Evolutionary conservation across 2,888 invertebrate genomes (phyloP).

Genomic region (Ichneumoninae sp.): DNA sequence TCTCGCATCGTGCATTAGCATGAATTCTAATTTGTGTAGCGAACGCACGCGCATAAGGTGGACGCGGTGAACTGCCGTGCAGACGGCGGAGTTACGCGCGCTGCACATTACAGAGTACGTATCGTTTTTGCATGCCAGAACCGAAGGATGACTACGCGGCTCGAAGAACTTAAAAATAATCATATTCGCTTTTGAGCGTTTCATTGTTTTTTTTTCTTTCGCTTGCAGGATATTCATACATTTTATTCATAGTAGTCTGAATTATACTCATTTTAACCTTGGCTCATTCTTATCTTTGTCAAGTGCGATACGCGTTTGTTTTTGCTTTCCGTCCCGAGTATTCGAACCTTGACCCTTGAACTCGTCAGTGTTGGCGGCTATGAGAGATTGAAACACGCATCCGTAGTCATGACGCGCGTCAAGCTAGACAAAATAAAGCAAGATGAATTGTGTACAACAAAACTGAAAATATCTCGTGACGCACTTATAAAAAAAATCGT

Average conservation of each 20-base stretch:
- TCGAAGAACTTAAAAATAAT: background rate
- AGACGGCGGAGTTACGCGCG: constrained; percentile 19
- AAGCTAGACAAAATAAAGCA: background rate
- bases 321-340: background rate
- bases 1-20: constrained; percentile 37
- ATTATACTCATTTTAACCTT: background rate
- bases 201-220: background rate
- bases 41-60: background rate
- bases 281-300: constrained; percentile 17
- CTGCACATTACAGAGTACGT: background rate
- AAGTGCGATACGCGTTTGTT: background rate
- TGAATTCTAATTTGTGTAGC: constrained; percentile 42
- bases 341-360: constrained; percentile 13
- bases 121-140: constrained; percentile 5
- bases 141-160: constrained; percentile 7
- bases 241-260: background rate
- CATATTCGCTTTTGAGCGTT: no score
- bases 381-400: background rate
- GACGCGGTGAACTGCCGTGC: constrained; percentile 19
- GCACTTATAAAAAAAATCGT: background rate
- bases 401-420: constrained; percentile 2
- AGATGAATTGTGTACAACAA: background rate
- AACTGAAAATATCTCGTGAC: background rate
- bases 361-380: background rate
- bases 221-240: background rate